Evolutionary conservation across 2,797 vertebrate genomes (phyloP), one percentile per base, ranked within the genome.

Genomic region (Malacoctenus gilli): DNA sequence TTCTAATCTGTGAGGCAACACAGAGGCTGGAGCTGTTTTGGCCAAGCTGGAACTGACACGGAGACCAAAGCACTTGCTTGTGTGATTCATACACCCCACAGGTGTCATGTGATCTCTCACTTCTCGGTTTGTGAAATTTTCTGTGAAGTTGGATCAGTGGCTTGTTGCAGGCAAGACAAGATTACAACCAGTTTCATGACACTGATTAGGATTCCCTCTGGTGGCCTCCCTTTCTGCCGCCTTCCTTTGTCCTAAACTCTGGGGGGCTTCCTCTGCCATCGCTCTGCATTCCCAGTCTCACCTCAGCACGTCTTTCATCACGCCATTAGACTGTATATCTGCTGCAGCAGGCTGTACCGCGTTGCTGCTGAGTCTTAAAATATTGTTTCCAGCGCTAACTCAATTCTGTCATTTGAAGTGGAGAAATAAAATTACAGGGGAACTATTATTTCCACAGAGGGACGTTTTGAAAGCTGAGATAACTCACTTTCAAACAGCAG

Each of bases 401-500:
- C 53, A 49, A 23, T 53, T 48, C 52, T 46, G 4, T 50, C 32
- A 35, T 56, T 50, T 49, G 44, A 49, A 53, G 11, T 14, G 20
- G 19, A 66, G 44, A 42, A 63, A 65, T 54, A 35, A 6, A 57
- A 68, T 66, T 49, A 59, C 16, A 42, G 18, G 4, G 31, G 15
- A 68, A 49, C 59, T 56, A 60, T 52, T 25, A 61, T 68, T 77
- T 65, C 31, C 42, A 56, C 46, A 50, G 35, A 28, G 42, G 4
- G 51, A 59, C 46, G 51, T 62, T 50, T 59, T 61, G 35, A 66
- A 43, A 36, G 35, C 22, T n/a, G 28, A 72, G 55, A 39, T 59
- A 59, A 68, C 48, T 40, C 28, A 44, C 35, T 54, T 20, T 8
- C 42, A 60, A 55, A 0, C 44, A 23, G 39, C 37, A 43, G 46